Evolutionary conservation across 2,113 vertebrate species (phyloP).

Genomic region (Cathartes aura): DNA sequence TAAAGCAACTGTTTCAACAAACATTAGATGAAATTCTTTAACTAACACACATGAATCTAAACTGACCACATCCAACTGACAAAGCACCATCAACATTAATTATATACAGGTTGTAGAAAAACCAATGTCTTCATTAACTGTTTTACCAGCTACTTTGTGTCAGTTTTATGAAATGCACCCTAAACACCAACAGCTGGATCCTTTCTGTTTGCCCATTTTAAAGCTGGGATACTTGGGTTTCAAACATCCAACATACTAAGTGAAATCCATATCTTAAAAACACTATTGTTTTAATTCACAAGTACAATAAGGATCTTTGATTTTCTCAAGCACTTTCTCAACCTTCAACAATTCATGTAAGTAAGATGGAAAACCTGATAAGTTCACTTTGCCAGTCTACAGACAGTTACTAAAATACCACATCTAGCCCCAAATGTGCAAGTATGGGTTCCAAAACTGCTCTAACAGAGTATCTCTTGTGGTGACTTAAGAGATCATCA

Average conservation of each 20-base stretch:
- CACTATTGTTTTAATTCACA: background rate
- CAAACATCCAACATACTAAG: background rate
- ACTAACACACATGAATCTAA: constrained; percentile 66
- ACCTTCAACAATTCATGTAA: background rate
- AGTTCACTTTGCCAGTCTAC: background rate
- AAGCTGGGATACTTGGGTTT: background rate
- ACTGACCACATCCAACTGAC: constrained; percentile 68
- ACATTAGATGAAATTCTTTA: constrained; percentile 51
- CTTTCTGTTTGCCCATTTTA: background rate
- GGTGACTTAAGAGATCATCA: background rate
- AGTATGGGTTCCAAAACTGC: background rate
- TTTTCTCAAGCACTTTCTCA: background rate
- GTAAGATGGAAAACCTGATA: background rate
- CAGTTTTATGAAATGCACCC: background rate
- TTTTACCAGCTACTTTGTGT: background rate
- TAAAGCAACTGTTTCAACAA: constrained; percentile 70
- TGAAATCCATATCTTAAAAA: background rate
- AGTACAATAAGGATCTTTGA: background rate
- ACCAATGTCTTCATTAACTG: background rate
- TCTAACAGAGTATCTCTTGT: background rate
- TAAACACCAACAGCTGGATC: background rate
- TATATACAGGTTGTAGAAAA: constrained; percentile 5
- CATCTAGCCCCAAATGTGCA: background rate
- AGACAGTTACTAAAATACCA: background rate
- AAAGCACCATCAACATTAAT: constrained; percentile 53